Percentiles rank a stretch among this genome's conserved stretches.
phyloP scores from a whole-genome alignment of 1,140 invertebrate genomes.

The Mercenaria mercenaria region DNA sequence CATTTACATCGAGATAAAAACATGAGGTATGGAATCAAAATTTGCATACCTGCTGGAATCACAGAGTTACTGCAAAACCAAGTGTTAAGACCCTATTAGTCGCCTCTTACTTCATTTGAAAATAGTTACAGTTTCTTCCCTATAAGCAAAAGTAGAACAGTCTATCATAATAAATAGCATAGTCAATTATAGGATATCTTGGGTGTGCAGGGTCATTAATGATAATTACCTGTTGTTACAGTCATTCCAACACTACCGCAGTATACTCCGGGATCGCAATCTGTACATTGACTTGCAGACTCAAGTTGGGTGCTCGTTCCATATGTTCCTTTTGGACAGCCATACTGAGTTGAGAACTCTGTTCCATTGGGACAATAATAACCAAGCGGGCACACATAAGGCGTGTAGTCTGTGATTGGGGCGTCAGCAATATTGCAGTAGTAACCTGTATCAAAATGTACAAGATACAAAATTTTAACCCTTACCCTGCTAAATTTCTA shows the following conservation, averaged over 20 bases:
- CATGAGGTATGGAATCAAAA: too few relatives aligned
- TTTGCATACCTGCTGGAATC: too few relatives aligned
- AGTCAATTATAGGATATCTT: too few relatives aligned
- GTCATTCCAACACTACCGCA: slow-evolving; percentile 76
- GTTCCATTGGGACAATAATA: slow-evolving; percentile 84
- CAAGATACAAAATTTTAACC: neutral
- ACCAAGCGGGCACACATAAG: slow-evolving; percentile 80
- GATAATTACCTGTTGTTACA: slow-evolving; percentile 75
- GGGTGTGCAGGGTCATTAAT: too few relatives aligned
- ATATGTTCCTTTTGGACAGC: slow-evolving; percentile 83
- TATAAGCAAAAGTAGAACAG: too few relatives aligned
- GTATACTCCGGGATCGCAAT: slow-evolving; percentile 82
- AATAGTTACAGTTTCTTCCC: too few relatives aligned
- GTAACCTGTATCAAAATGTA: slow-evolving; percentile 80
- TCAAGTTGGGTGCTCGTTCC: slow-evolving; percentile 75
- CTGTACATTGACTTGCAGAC: slow-evolving; percentile 73
- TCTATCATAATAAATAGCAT: too few relatives aligned
- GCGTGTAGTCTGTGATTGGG: slow-evolving; percentile 75
- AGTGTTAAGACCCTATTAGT: too few relatives aligned
- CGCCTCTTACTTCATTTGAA: too few relatives aligned
- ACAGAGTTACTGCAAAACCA: too few relatives aligned
- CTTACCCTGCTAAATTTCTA: too few relatives aligned
- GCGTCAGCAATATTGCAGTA: slow-evolving; percentile 79
- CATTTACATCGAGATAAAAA: too few relatives aligned
- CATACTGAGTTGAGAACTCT: slow-evolving; percentile 78